Percentiles rank a stretch among this genome's conserved stretches.
Conservation (phyloP, 2,888 invertebrate genomes). For the Chrysotoxum bicinctum region DNA sequence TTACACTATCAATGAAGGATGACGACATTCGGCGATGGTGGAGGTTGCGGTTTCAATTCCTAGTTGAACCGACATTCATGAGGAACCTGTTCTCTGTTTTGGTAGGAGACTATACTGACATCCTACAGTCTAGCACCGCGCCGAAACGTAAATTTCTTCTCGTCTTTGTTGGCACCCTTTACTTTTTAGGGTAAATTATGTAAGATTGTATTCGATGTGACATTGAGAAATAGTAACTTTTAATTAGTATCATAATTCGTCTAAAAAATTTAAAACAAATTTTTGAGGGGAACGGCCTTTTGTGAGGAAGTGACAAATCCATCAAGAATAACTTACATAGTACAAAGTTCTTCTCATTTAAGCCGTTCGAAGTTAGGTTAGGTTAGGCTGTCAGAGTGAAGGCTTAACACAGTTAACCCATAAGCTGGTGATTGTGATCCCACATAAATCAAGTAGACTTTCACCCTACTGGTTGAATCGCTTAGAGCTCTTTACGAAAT, state of each 20-base stretch:
- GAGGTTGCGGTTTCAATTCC: background rate
- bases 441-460: no score
- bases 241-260: background rate
- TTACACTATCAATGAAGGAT: conserved; percentile 20
- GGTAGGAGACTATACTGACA: conserved; percentile 41
- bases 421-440: no score
- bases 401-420: no score
- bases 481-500: no score
- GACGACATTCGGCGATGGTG: conserved; percentile 11
- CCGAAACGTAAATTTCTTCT: conserved; percentile 35
- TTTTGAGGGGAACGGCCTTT: no score
- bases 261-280: no score
- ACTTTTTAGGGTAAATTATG: background rate
- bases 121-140: conserved; percentile 43
- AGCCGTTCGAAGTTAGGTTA: no score
- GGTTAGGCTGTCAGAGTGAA: no score
- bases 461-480: no score
- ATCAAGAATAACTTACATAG: no score
- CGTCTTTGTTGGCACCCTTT: conserved; percentile 12
- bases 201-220: background rate
- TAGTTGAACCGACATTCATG: background rate
- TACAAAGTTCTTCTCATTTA: no score
- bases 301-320: no score
- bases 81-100: conserved; percentile 45
- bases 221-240: background rate